phyloP scores from a whole-genome alignment of 2,888 invertebrate genomes.

The Campoletis raptor region DNA sequence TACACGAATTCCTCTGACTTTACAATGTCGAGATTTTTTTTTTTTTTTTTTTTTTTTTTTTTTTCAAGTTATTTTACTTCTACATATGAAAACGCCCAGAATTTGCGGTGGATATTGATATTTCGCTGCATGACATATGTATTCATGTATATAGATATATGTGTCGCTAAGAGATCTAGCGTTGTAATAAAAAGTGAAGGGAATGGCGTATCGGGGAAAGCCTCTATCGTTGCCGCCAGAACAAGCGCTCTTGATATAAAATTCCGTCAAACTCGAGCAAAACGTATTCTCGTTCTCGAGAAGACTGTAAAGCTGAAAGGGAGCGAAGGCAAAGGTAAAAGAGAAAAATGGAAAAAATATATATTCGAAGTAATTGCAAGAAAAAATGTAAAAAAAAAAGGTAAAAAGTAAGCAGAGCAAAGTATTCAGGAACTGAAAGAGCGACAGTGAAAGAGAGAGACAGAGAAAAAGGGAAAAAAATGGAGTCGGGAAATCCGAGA shows the following conservation, averaged over 20 bases:
- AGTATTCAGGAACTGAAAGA: conserved; percentile 9
- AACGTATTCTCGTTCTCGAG: conserved; percentile 14
- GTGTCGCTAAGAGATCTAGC: neutral
- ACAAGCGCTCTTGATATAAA: conserved; percentile 42
- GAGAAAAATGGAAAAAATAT: conserved; percentile 17
- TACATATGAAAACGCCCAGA: neutral
- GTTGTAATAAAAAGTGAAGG: conserved; percentile 28
- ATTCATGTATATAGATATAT: neutral
- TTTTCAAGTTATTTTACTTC: conserved; percentile 17
- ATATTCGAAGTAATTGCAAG: conserved; percentile 16
- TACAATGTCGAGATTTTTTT: neutral
- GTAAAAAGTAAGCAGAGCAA: conserved; percentile 22
- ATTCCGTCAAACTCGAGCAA: conserved; percentile 8
- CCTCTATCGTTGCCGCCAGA: neutral
- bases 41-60: conserved; percentile 17
- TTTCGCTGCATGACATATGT: conserved; percentile 6
- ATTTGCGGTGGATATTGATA: conserved; percentile 21
- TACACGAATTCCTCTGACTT: neutral
- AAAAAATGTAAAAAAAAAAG: conserved; percentile 29
- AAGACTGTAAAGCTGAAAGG: conserved; percentile 1
- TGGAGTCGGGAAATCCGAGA: conserved; percentile 51
- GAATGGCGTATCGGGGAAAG: conserved; percentile 20
- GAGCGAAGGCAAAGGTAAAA: conserved; percentile 7
- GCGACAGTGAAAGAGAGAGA: neutral
- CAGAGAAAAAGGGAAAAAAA: neutral